These are phyloP conservation scores for Botia almorhae DNA, from an alignment of 2,797 vertebrate species.

Conservation along the genomic window DNA sequence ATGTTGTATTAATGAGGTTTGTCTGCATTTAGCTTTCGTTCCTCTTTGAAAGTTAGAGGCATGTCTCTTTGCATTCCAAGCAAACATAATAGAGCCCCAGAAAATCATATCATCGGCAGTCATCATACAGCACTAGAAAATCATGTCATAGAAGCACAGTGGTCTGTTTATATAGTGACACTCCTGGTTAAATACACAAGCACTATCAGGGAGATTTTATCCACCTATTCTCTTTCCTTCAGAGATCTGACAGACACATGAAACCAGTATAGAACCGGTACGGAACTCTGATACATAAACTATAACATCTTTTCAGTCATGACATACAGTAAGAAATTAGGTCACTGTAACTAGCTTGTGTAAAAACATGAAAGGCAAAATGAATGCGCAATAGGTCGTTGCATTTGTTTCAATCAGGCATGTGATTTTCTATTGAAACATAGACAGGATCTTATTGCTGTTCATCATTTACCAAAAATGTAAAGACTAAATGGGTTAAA, in stretches of 20 bases:
- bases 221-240: background rate
- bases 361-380: conserved; percentile 19
- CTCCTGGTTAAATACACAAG: conserved; percentile 1
- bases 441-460: conserved; percentile 18
- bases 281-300: conserved; percentile 3
- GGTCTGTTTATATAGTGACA: background rate
- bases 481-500: conserved; percentile 18
- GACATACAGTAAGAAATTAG: background rate
- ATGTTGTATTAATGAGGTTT: conserved; percentile 3
- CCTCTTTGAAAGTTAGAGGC: background rate
- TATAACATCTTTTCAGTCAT: conserved; percentile 10
- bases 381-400: no score
- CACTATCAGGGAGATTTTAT: conserved; percentile 16
- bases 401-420: conserved; percentile 5
- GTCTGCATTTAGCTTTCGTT: conserved; percentile 1
- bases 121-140: background rate
- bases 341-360: conserved; percentile 8
- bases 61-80: background rate
- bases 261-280: background rate
- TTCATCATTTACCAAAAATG: background rate
- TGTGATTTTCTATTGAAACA: conserved; percentile 20
- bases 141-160: conserved; percentile 4
- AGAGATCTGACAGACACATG: conserved; percentile 17
- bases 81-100: background rate
- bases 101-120: background rate